Evolutionary conservation across 2,797 vertebrate species (phyloP), one percentile per base, ranked within the genome.

Genomic region (Ptychobarbus kaznakovi): DNA sequence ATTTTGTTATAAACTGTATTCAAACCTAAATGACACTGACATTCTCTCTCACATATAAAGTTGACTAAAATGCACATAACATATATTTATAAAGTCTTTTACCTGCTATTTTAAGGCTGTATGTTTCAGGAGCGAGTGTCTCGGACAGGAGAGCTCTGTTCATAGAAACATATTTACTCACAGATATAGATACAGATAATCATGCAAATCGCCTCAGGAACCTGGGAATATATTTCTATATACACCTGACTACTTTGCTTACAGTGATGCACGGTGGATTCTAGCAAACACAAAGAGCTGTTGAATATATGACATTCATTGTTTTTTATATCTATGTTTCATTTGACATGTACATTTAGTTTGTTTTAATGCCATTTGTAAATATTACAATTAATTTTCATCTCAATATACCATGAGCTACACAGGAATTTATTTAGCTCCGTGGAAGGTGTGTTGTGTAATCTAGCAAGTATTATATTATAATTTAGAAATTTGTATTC

Each of bases 121-220:
- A 7, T 10, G 38, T 11, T 40, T 82, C n/a, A 44, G 18, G 35
- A 32, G 6, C 6, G 6, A 28, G 35, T 11, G 56, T 32, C 4
- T 61, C 53, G 2, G 20, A 83, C 81, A 68, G 38, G 20, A 76
- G 58, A 80, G 63, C 51, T 76, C n/a, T 40, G 75, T 22, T 73
- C 63, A 51, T 22, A 25, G 16, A 63, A 22, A 1, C 51, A 25
- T 44, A 56, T 65, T 22, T 44, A 72, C 58, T 13, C 58, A 61
- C 25, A 32, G 66, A 84, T 80, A 25, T 4, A 16, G 1, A 16
- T 9, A 40, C 42, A 56, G 56, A 81, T 87, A 56, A 53, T 49
- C 22, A 89, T 89, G 88, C 88, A 89, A 89, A 89, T 86, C 8
- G 25, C 12, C 25, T 8, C 16, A 35, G 11, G 7, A 53, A 28